A percentile compares a stretch with the other conserved stretches of the same genome.
Conservation (phyloP, 2,113 vertebrate genomes). For the Illadopsis cleaveri region DNA sequence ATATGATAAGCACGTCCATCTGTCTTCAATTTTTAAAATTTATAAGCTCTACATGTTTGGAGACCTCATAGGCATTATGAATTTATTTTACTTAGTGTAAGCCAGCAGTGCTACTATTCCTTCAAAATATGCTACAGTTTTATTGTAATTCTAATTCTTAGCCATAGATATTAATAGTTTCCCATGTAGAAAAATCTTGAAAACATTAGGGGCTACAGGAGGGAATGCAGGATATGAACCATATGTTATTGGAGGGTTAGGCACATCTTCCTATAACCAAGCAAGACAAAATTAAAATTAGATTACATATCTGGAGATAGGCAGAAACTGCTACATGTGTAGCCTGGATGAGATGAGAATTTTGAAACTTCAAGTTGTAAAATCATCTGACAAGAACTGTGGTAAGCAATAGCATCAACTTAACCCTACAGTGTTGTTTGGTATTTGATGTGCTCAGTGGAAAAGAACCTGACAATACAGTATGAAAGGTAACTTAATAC, state of each 20-base stretch:
- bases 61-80: constrained; percentile 38
- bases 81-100: constrained; percentile 60
- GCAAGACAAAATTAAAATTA: constrained; percentile 8
- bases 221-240: constrained; percentile 60
- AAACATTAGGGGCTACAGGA: constrained; percentile 61
- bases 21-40: not conserved
- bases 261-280: not conserved
- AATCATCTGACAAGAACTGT: not conserved
- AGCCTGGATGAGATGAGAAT: not conserved
- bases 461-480: not conserved
- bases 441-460: not conserved
- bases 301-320: constrained; percentile 7
- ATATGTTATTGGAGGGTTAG: constrained; percentile 36
- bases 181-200: constrained; percentile 70
- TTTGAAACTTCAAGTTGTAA: constrained; percentile 22
- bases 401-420: not conserved
- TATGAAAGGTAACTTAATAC: constrained; percentile 1
- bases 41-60: not conserved
- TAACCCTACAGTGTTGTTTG: not conserved
- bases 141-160: constrained; percentile 71
- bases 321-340: not conserved
- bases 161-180: constrained; percentile 69
- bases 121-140: constrained; percentile 69
- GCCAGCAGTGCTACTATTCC: constrained; percentile 58
- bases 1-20: not conserved